phyloP scores from a whole-genome alignment of 2,797 vertebrate species.

The Psittacula echo region DNA sequence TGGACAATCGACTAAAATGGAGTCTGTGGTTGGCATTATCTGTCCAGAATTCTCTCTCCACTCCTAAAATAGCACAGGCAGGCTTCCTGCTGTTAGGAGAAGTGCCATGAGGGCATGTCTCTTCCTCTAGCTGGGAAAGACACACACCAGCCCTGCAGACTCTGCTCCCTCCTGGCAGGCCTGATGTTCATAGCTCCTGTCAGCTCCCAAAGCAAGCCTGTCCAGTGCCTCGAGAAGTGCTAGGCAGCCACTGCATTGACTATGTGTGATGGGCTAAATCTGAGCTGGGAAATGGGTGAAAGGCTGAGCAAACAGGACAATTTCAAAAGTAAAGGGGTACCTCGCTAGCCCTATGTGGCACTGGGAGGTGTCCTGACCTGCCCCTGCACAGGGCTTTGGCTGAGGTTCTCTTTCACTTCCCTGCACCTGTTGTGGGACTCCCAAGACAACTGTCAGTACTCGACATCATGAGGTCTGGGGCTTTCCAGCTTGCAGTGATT shows the following conservation, averaged over 20 bases:
- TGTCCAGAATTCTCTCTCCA: not conserved
- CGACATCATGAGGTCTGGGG: not conserved
- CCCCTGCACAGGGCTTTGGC: not conserved
- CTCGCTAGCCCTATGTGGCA: not conserved
- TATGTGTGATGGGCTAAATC: not conserved
- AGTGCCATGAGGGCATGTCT: not conserved
- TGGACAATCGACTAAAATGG: fast-evolving
- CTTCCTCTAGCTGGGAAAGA: not conserved
- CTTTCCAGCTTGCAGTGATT: not conserved
- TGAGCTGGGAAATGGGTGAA: not conserved
- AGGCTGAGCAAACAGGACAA: not conserved
- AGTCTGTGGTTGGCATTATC: fast-evolving
- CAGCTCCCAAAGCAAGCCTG: not conserved
- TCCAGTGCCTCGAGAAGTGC: not conserved
- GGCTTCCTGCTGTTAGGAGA: not conserved
- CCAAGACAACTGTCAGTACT: not conserved
- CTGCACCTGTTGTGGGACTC: no score
- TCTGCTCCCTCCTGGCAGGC: not conserved
- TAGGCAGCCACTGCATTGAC: not conserved
- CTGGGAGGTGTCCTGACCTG: not conserved
- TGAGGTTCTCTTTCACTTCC: not conserved
- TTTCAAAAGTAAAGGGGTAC: not conserved
- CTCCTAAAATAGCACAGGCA: not conserved
- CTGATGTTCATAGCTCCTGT: not conserved
- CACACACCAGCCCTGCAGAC: not conserved